Evolutionary conservation across 2,888 invertebrate genomes (phyloP), one percentile per base, ranked within the genome.

Genomic region (Helobdella robusta): DNA sequence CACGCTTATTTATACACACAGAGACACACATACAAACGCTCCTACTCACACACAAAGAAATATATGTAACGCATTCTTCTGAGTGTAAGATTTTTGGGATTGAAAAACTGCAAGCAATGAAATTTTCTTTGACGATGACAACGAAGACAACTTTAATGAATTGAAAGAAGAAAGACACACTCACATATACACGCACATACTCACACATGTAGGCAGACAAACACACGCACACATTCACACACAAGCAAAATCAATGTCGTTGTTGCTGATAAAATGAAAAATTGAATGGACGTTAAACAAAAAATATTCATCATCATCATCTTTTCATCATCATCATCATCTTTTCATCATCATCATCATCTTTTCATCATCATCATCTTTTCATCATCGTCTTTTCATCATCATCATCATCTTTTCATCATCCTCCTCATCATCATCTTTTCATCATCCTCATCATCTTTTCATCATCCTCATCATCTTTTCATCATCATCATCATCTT

Each of bases 191-290:
- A 40, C 40, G 18, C 40, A 40, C 40, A 40, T 18, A 40, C 40
- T 15, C 40, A 40, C 40, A 40, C 40, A 40, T 18, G 18, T 18
- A 40, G 11, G 25, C 50, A 50, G 20, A 50, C 50, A 50, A n/a
- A 50, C 5, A 50, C 50, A 50, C 50, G 25, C 50, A 50, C 50
- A 50, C 50, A 50, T 18, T 23, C 50, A 50, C 50, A 50, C 50
- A n/a, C n/a, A n/a, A n/a, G n/a, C n/a, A n/a, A n/a, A n/a, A n/a
- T n/a, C n/a, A n/a, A n/a, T n/a, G n/a, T n/a, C n/a, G n/a, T n/a
- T n/a, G n/a, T n/a, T n/a, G n/a, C n/a, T n/a, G n/a, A n/a, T n/a
- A n/a, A n/a, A n/a, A n/a, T n/a, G n/a, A n/a, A n/a, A n/a, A n/a
- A n/a, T n/a, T n/a, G n/a, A n/a, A n/a, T n/a, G n/a, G n/a, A n/a